Evolutionary conservation across 2,797 vertebrate species (phyloP).

Genomic region (Sus cebifrons): DNA sequence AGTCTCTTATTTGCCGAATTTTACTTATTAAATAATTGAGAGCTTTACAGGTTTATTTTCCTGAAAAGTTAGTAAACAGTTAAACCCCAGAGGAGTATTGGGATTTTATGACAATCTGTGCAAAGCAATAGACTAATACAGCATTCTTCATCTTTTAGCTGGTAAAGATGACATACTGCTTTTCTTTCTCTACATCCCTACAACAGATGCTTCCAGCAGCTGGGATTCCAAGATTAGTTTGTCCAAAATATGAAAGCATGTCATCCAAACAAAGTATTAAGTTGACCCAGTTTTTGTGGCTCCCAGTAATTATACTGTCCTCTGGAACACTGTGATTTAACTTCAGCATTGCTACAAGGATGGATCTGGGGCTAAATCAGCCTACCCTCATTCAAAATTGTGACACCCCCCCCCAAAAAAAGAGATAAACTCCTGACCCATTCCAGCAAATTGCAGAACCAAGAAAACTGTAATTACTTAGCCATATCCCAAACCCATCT

Average conservation of each 20-base stretch:
- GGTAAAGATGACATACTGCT: slow-evolving; percentile 63
- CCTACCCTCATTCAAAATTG: slow-evolving; percentile 52
- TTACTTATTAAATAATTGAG: slow-evolving; percentile 57
- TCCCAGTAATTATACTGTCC: slow-evolving; percentile 64
- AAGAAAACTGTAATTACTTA: slow-evolving; percentile 31
- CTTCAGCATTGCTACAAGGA: slow-evolving; percentile 23
- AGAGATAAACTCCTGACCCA: neutral
- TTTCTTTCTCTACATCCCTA: neutral
- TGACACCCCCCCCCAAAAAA: too few relatives aligned
- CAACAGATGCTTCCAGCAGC: slow-evolving; percentile 70
- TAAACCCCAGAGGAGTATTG: slow-evolving; percentile 28
- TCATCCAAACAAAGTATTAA: slow-evolving; percentile 51
- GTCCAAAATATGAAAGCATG: slow-evolving; percentile 64
- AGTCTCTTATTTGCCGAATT: slow-evolving; percentile 48
- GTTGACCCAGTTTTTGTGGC: slow-evolving; percentile 63
- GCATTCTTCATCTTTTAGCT: neutral
- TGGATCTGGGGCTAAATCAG: slow-evolving; percentile 48
- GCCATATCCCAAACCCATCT: neutral
- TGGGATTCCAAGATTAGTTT: slow-evolving; percentile 81
- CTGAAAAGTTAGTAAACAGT: slow-evolving; percentile 70
- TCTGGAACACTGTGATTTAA: slow-evolving; percentile 57
- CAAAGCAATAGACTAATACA: neutral
- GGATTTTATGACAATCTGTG: slow-evolving; percentile 61
- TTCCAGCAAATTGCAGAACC: neutral
- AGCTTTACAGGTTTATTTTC: slow-evolving; percentile 61